Conservation (phyloP, 92 coral and sea anemone genomes). For the Porites divaricata region DNA sequence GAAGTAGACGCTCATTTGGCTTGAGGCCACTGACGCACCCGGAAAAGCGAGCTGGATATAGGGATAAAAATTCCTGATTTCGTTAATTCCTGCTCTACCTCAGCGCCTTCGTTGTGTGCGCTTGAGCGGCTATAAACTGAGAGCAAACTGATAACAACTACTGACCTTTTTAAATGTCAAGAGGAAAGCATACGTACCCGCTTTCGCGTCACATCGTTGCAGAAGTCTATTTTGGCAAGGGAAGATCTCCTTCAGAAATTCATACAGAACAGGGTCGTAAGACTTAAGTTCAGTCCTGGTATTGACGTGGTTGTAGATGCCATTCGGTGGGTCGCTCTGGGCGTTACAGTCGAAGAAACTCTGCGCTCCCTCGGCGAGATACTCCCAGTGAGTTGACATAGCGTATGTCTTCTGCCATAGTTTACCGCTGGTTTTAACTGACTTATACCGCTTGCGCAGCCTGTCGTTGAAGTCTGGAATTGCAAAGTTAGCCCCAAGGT, state of each 20-base stretch:
- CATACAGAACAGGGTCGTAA: constrained; percentile 80
- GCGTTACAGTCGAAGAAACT: constrained; percentile 90
- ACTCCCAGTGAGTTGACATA: constrained; percentile 91
- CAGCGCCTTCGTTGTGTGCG: no score
- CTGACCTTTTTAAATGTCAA: no score
- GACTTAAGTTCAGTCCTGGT: constrained; percentile 73
- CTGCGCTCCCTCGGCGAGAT: constrained; percentile 98
- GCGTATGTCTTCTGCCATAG: constrained; percentile 92
- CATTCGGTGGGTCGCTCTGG: constrained; percentile 73
- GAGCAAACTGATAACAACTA: neutral
- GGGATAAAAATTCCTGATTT: no score
- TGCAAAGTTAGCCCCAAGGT: constrained; percentile 81
- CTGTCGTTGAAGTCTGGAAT: constrained; percentile 84
- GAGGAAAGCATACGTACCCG: constrained; percentile 48
- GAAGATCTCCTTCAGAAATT: constrained; percentile 84
- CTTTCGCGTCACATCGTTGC: constrained; percentile 85
- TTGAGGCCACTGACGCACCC: no score
- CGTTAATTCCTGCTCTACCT: no score
- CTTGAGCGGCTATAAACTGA: no score
- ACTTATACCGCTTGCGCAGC: constrained; percentile 73
- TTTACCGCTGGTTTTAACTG: constrained; percentile 64
- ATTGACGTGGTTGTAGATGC: constrained; percentile 88
- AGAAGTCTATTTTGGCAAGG: constrained; percentile 84
- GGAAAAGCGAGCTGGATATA: no score
- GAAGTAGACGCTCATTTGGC: no score